phyloP scores from a whole-genome alignment of 2,888 invertebrate species.

The Cataglyphis albicans region DNA sequence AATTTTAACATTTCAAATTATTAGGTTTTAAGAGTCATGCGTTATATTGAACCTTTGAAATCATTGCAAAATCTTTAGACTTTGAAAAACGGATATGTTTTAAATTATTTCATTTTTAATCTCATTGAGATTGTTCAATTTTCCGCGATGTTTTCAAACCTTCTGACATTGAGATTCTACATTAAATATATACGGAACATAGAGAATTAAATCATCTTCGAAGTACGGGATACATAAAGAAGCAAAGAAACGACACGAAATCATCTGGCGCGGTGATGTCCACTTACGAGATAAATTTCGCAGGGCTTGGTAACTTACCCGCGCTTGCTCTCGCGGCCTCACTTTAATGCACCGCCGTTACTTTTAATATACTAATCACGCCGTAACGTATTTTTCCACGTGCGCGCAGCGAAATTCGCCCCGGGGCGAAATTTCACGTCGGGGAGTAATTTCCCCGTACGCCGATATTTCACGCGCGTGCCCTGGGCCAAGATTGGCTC shows the following conservation, averaged over 20 bases:
- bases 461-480: slow-evolving; percentile 84
- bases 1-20: background rate
- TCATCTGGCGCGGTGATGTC: slow-evolving; percentile 24
- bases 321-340: slow-evolving; percentile 20
- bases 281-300: slow-evolving; percentile 55
- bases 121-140: background rate
- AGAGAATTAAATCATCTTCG: background rate
- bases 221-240: too few relatives aligned
- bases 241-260: slow-evolving; percentile 18
- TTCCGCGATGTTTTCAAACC: background rate
- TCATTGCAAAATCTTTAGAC: background rate
- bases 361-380: slow-evolving; percentile 80
- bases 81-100: background rate
- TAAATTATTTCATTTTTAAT: background rate
- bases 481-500: slow-evolving; percentile 81
- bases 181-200: background rate
- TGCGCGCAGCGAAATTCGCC: slow-evolving; percentile 69
- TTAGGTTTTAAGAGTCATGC: background rate
- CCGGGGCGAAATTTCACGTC: slow-evolving; percentile 81
- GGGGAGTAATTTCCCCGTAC: slow-evolving; percentile 83
- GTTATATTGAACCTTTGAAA: background rate
- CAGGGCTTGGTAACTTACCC: slow-evolving; percentile 6
- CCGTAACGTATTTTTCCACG: slow-evolving; percentile 76
- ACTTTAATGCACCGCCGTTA: slow-evolving; percentile 68
- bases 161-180: background rate